Evolutionary conservation across 2,113 vertebrate genomes (phyloP), one percentile per base, ranked within the genome.

Genomic region (Clarias macrocephalus): DNA sequence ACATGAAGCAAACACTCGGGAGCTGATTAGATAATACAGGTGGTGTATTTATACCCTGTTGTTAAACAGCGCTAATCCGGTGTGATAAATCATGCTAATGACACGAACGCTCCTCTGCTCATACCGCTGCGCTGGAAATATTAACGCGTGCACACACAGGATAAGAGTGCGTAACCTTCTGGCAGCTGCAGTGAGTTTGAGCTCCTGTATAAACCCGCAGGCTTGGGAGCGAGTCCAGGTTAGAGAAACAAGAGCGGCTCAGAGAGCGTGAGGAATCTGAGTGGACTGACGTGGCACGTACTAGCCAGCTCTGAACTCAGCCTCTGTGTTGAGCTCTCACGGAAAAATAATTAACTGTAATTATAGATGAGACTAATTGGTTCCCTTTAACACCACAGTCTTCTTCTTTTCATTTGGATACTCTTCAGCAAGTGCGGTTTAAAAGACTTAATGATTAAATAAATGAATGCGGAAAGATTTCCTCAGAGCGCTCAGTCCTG

Each of bases 1-100:
- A 42, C 33, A 48, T 42, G 28, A 75, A 62, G 83, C 56, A 85
- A 85, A 75, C 83, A 84, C 83, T 75, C 56, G 9, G 30, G 18
- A 48, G 70, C 68, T 85, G 83, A 85, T 73, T 73, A 56, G 42
- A 54, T 59, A n/a, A 81, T 9, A 37, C 54, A 28, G n/a, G 52
- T 16, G 30, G 42, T 23, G 5, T n/a, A 12, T 56, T 33, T 72
- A 21, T 21, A 56, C 30, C 54, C 13, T 6, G 4, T 19, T 54
- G 37, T 11, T 37, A 42, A n/a, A 60, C 70, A 42, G 5, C 16
- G 18, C 30, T 72, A 9, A 72, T 72, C 15, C 28, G 2, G 68
- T 18, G 30, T 37, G 30, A 72, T 72, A 18, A 37, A 72, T 72
- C 68, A 37, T 18, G 37, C 30, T 72, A 72, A 72, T 10, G 16